Percentiles rank a stretch among this genome's conserved stretches.
phyloP scores from a whole-genome alignment of 2,888 invertebrate genomes.

The Cactoblastis cactorum region DNA sequence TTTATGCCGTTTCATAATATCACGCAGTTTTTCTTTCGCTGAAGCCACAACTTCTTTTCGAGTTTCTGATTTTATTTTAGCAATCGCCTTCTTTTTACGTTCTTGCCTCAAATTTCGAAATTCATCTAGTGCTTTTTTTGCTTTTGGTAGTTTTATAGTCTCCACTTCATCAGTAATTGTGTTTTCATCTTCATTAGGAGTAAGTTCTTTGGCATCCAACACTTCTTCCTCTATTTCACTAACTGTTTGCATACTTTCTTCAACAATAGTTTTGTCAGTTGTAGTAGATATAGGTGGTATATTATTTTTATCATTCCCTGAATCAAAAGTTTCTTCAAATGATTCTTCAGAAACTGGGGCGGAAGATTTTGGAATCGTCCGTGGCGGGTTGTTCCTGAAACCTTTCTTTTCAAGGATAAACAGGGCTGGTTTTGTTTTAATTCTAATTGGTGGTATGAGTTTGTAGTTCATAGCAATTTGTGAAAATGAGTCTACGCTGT shows the following conservation, averaged over 20 bases:
- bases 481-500: constrained; percentile 89
- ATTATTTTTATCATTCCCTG: constrained; percentile 20
- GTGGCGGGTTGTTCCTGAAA: constrained; percentile 69
- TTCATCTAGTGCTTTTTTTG: constrained; percentile 53
- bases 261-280: constrained; percentile 14
- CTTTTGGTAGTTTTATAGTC: constrained; percentile 36
- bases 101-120: constrained; percentile 52
- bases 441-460: constrained; percentile 86
- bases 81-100: constrained; percentile 63
- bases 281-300: not conserved
- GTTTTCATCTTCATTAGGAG: constrained; percentile 2
- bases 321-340: constrained; percentile 20
- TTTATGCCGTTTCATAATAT: constrained; percentile 72
- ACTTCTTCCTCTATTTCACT: not conserved
- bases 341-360: constrained; percentile 15
- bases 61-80: constrained; percentile 70
- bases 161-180: not conserved
- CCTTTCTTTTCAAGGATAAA: constrained; percentile 86
- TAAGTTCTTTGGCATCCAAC: constrained; percentile 16
- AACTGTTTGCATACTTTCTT: constrained; percentile 2
- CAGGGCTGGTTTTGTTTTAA: constrained; percentile 90
- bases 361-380: constrained; percentile 17
- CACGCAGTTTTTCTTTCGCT: constrained; percentile 71
- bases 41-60: constrained; percentile 70
- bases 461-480: constrained; percentile 90